A percentile compares a stretch with the other conserved stretches of the same genome.
These are phyloP conservation scores for Arctopsyche grandis DNA, from an alignment of 1,140 invertebrate genomes.

Conservation along the genomic window DNA sequence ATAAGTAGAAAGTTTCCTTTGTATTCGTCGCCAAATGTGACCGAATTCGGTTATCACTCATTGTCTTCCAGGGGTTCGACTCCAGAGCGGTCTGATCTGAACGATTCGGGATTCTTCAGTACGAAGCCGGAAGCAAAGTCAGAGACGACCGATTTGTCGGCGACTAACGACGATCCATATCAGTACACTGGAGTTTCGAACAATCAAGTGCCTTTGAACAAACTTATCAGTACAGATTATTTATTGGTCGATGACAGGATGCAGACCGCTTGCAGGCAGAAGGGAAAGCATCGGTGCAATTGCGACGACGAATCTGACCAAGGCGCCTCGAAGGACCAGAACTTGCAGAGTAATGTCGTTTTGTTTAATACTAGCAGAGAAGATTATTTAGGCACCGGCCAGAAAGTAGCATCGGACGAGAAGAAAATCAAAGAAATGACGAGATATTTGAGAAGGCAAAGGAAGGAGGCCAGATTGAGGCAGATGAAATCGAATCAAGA, in stretches of 20 bases:
- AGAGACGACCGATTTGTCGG: constrained; percentile 41
- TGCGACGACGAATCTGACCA: constrained; percentile 69
- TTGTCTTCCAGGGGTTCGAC: constrained; percentile 50
- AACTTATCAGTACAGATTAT: constrained; percentile 38
- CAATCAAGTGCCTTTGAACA: constrained; percentile 45
- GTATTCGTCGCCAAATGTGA: constrained; percentile 53
- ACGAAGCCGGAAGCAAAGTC: constrained; percentile 26
- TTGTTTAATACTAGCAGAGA: background rate
- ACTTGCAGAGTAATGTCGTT: background rate
- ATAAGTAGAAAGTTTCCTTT: constrained; percentile 57
- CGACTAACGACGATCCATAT: constrained; percentile 39
- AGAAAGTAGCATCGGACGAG: background rate
- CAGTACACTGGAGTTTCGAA: constrained; percentile 23
- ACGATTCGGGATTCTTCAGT: constrained; percentile 44
- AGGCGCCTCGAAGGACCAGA: constrained; percentile 48
- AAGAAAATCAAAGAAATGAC: constrained; percentile 18
- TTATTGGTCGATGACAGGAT: constrained; percentile 74
- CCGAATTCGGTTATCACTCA: constrained; percentile 54
- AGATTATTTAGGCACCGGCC: background rate
- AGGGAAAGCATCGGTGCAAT: constrained; percentile 76
- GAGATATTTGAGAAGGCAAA: constrained; percentile 55
- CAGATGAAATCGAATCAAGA: constrained; percentile 60
- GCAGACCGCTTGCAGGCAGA: constrained; percentile 74
- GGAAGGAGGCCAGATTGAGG: constrained; percentile 63
- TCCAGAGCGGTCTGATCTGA: constrained; percentile 49